Percentiles rank a stretch among this genome's conserved stretches.
Evolutionary conservation across 2,888 invertebrate genomes (phyloP).

Genomic region (Catocala sponsa): DNA sequence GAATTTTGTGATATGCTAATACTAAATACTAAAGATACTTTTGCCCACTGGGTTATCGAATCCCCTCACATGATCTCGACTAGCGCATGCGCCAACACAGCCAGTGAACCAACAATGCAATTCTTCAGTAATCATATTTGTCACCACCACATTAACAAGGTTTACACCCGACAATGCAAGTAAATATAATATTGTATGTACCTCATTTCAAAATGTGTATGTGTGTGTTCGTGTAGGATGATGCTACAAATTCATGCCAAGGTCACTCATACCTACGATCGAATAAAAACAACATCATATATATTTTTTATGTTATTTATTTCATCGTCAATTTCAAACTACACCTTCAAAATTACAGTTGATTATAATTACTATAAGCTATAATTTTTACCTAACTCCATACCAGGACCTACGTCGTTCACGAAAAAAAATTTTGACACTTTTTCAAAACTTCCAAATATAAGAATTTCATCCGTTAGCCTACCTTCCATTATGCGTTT

Average conservation of each 20-base stretch:
- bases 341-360: conserved; percentile 86
- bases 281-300: conserved; percentile 31
- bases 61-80: no score
- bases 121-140: no score
- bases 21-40: no score
- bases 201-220: no score
- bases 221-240: no score
- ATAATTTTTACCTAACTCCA: conserved; percentile 82
- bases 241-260: neutral
- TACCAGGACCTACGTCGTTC: conserved; percentile 72
- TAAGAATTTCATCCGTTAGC: conserved; percentile 65
- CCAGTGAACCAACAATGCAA: no score
- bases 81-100: no score
- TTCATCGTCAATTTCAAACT: conserved; percentile 86
- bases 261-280: neutral
- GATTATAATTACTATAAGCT: conserved; percentile 87
- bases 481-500: conserved; percentile 78
- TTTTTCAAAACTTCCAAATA: conserved; percentile 78
- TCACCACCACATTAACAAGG: no score
- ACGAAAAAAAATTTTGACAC: conserved; percentile 82
- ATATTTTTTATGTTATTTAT: conserved; percentile 78
- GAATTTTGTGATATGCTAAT: no score
- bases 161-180: no score
- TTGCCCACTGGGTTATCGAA: no score
- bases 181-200: no score